Conservation (phyloP, 35 echinoderm and acorn worm genomes). For the Heliocidaris tuberculata region DNA sequence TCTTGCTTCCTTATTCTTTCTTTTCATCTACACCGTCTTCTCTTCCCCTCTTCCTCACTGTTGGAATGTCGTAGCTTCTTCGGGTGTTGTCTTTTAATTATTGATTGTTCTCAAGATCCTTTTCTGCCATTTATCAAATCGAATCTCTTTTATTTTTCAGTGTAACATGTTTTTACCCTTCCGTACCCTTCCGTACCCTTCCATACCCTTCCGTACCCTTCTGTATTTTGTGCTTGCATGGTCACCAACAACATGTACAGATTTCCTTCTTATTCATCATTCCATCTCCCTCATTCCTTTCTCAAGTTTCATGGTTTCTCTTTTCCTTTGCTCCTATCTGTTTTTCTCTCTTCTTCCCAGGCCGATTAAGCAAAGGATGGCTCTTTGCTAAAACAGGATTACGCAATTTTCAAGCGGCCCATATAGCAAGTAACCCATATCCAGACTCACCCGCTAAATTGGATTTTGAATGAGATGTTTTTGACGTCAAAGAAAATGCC, state of each 20-base stretch:
- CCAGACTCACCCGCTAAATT: conserved; percentile 26
- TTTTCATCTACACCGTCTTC: too few relatives aligned
- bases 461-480: conserved; percentile 53
- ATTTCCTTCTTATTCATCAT: not conserved
- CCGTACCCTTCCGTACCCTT: too few relatives aligned
- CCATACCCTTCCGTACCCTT: too few relatives aligned
- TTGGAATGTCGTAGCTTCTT: too few relatives aligned
- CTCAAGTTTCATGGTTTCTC: not conserved
- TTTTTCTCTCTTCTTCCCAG: not conserved
- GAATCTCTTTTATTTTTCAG: too few relatives aligned
- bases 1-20: not conserved
- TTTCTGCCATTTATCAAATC: too few relatives aligned
- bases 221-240: too few relatives aligned
- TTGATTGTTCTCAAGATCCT: too few relatives aligned
- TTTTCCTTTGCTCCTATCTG: not conserved
- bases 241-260: not conserved
- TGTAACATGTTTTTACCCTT: too few relatives aligned
- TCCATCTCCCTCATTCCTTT: not conserved
- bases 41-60: too few relatives aligned
- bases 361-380: not conserved
- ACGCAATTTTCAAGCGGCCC: not conserved
- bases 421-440: conserved; percentile 16
- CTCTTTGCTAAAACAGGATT: conserved; percentile 39
- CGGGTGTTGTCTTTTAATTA: too few relatives aligned
- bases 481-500: conserved; percentile 51